phyloP scores from a whole-genome alignment of 2,888 invertebrate genomes.

The Artemia sp. region DNA sequence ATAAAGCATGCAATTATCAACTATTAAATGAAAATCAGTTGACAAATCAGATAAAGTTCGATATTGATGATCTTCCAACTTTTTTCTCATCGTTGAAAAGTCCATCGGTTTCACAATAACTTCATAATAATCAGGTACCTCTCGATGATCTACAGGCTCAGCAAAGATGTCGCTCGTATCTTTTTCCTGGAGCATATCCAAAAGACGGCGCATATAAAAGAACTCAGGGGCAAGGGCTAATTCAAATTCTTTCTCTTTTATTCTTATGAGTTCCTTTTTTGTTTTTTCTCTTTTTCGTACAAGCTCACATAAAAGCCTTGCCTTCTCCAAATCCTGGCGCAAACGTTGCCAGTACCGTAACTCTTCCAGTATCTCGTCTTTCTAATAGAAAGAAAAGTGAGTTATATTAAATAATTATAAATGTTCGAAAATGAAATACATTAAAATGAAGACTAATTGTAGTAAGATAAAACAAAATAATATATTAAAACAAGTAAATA shows the following conservation, averaged over 20 bases:
- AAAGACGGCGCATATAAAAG: slow-evolving; percentile 53
- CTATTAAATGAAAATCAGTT: slow-evolving; percentile 90
- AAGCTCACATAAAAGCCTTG: slow-evolving; percentile 74
- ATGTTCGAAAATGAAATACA: slow-evolving; percentile 12
- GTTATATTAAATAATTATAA: background rate
- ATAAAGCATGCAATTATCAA: slow-evolving; percentile 82
- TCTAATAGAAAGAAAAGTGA: slow-evolving; percentile 26
- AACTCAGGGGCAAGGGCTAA: slow-evolving; percentile 65
- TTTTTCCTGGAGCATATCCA: slow-evolving; percentile 55
- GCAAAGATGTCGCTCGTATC: slow-evolving; percentile 67
- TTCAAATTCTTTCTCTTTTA: slow-evolving; percentile 57
- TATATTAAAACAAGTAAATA: background rate
- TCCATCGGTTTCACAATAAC: slow-evolving; percentile 76
- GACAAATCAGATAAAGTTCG: slow-evolving; percentile 39
- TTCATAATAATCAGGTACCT: slow-evolving; percentile 72
- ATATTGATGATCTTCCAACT: slow-evolving; percentile 34
- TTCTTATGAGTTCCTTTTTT: slow-evolving; percentile 60
- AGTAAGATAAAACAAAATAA: slow-evolving; percentile 4
- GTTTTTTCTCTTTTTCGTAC: slow-evolving; percentile 88
- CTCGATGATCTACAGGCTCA: slow-evolving; percentile 73
- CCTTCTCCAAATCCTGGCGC: slow-evolving; percentile 81
- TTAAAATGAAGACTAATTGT: slow-evolving; percentile 18
- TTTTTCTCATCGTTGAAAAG: slow-evolving; percentile 60
- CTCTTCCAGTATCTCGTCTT: slow-evolving; percentile 57
- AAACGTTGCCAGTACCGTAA: slow-evolving; percentile 85